phyloP scores from a whole-genome alignment of 2,797 vertebrate species.

The Lindbergichthys nudifrons region DNA sequence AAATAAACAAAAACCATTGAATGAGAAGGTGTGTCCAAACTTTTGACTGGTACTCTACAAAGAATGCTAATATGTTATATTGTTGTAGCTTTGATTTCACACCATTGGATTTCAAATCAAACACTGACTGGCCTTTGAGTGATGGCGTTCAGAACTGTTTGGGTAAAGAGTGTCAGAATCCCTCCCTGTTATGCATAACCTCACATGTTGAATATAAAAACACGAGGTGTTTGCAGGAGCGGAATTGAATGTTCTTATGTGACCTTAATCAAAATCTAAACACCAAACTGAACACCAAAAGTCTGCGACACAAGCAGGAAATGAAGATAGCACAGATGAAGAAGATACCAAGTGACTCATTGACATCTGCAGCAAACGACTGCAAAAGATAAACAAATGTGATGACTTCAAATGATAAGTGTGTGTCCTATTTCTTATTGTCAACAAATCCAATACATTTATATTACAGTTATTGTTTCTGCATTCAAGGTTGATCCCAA shows the following conservation, averaged over 20 bases:
- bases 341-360: neutral
- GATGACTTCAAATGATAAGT: neutral
- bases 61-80: neutral
- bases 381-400: neutral
- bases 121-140: neutral
- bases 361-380: neutral
- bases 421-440: too few species aligned
- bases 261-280: neutral
- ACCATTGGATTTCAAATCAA: neutral
- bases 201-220: neutral
- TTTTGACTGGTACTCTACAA: neutral
- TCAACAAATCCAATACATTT: too few species aligned
- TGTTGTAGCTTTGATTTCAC: neutral
- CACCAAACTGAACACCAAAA: neutral
- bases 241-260: neutral
- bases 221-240: neutral
- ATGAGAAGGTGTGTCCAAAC: too few species aligned
- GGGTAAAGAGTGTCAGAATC: neutral
- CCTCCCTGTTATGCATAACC: neutral
- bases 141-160: neutral
- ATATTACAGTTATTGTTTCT: neutral
- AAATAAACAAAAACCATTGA: too few species aligned
- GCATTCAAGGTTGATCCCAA: neutral
- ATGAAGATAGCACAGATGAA: neutral
- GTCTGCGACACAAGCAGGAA: neutral